A percentile compares a stretch with the other conserved stretches of the same genome.
Conservation (phyloP, 2,113 vertebrate species). For the Notothenia rossii region DNA sequence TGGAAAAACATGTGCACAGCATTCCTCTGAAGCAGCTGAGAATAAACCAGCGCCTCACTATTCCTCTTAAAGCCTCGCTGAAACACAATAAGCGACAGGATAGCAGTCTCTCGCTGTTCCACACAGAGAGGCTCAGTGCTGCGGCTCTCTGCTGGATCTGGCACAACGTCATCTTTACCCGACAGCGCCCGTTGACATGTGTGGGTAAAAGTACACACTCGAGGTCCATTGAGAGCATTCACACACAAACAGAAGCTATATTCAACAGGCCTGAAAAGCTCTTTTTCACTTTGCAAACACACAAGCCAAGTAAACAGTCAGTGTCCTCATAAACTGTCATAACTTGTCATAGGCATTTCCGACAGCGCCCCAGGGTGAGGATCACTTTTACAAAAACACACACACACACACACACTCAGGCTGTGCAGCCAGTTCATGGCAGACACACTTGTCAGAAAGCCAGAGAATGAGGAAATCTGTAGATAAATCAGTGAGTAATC, state of each 20-base stretch:
- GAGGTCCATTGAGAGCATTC: constrained; percentile 24
- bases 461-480: constrained; percentile 7
- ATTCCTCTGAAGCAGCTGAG: constrained; percentile 55
- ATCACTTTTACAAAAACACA: constrained; percentile 34
- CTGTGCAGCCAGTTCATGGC: constrained; percentile 18
- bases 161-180: constrained; percentile 55
- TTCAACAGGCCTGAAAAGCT: constrained; percentile 76
- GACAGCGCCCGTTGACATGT: constrained; percentile 34
- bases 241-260: constrained; percentile 65
- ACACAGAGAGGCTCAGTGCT: constrained; percentile 37
- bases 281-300: constrained; percentile 51
- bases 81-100: constrained; percentile 55
- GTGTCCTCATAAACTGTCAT: constrained; percentile 73
- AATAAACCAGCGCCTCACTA: constrained; percentile 62
- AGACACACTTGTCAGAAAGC: constrained; percentile 23
- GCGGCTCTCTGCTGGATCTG: constrained; percentile 49
- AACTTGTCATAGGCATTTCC: constrained; percentile 75
- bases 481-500: constrained; percentile 17
- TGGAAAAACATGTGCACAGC: constrained; percentile 62
- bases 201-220: constrained; percentile 52
- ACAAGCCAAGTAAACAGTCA: constrained; percentile 64
- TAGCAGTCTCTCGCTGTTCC: constrained; percentile 42
- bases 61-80: constrained; percentile 53
- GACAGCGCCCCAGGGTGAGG: constrained; percentile 47
- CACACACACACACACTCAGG: constrained; percentile 13